Conservation (phyloP, 2,113 vertebrate species). For the Andinoacara biseriatus region DNA sequence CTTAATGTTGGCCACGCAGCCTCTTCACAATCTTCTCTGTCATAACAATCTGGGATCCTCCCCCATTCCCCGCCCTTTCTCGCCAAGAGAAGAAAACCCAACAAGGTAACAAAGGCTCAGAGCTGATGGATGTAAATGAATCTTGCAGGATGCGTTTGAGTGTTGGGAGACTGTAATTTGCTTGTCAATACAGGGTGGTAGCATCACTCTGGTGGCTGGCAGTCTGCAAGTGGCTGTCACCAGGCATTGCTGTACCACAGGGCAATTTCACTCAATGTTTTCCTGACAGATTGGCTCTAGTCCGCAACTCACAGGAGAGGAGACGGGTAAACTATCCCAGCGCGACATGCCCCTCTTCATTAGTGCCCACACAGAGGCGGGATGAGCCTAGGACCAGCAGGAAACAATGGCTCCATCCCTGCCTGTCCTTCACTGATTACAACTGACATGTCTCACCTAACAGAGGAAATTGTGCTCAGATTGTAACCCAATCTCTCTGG, state of each 20-base stretch:
- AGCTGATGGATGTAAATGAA: constrained; percentile 91
- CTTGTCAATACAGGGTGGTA: constrained; percentile 90
- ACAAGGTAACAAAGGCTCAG: constrained; percentile 79
- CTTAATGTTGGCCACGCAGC: constrained; percentile 89
- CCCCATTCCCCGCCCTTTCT: constrained; percentile 35
- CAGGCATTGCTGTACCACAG: constrained; percentile 85
- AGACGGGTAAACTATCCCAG: constrained; percentile 90
- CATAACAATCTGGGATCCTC: constrained; percentile 81
- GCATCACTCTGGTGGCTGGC: constrained; percentile 80
- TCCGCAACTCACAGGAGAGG: constrained; percentile 92
- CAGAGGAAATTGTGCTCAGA: constrained; percentile 81
- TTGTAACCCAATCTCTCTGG: constrained; percentile 63
- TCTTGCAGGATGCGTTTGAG: constrained; percentile 84
- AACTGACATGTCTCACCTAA: constrained; percentile 81
- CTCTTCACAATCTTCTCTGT: constrained; percentile 87
- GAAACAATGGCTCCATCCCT: constrained; percentile 81
- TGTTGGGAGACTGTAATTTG: constrained; percentile 91
- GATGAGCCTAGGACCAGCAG: constrained; percentile 76
- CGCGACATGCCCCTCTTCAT: constrained; percentile 96
- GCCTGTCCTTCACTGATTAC: constrained; percentile 79
- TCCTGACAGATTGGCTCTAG: constrained; percentile 97
- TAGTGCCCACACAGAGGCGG: constrained; percentile 87
- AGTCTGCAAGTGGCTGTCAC: constrained; percentile 91
- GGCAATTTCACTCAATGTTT: constrained; percentile 96
- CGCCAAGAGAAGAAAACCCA: constrained; percentile 63